phyloP scores from a whole-genome alignment of 2,797 vertebrate species.

The Sebastes variabilis region DNA sequence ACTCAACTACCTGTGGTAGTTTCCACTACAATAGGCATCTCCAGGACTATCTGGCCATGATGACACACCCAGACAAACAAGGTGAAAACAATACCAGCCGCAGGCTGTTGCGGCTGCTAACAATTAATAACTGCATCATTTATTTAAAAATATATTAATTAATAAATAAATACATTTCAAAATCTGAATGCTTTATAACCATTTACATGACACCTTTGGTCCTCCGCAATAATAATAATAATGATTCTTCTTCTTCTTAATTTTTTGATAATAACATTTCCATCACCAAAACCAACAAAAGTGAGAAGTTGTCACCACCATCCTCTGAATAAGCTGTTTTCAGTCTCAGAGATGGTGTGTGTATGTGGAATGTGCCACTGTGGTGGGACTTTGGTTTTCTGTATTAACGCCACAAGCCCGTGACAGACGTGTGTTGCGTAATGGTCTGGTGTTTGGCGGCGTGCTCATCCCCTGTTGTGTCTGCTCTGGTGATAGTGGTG shows the following conservation, averaged over 20 bases:
- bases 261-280: not conserved
- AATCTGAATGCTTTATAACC: accelerated
- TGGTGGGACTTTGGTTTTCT: constrained; percentile 7
- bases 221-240: not conserved
- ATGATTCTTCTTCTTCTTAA: not conserved
- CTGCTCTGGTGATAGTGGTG: not conserved
- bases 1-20: not conserved
- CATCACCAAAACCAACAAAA: not conserved
- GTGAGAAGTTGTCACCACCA: not conserved
- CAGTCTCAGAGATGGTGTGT: not conserved
- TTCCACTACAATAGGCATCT: not conserved
- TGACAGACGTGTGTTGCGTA: constrained; percentile 22
- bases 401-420: not conserved
- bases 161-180: not conserved
- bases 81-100: not conserved
- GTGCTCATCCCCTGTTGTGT: constrained; percentile 26
- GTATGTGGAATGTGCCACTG: constrained; percentile 27
- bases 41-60: not conserved
- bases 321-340: not conserved
- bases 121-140: not conserved
- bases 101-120: not conserved
- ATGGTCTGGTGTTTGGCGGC: not conserved
- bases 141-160: not conserved
- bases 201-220: not conserved
- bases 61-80: not conserved